Evolutionary conservation across 1,140 invertebrate genomes (phyloP).

Genomic region (Lordiphosa stackelbergi): DNA sequence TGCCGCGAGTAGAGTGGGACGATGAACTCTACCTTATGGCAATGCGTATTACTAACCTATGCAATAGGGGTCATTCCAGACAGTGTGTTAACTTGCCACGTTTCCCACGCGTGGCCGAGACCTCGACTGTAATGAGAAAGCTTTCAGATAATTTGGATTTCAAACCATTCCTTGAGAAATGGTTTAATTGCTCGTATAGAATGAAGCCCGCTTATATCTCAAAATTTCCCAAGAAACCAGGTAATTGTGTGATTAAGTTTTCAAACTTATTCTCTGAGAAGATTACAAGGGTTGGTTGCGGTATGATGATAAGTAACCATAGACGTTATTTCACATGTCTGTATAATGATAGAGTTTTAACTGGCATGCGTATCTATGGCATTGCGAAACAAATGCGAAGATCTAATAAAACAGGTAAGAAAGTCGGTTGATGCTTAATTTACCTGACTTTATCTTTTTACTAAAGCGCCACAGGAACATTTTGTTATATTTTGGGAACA

Average conservation of each 20-base stretch:
- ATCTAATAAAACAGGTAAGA: not conserved
- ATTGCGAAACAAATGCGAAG: not conserved
- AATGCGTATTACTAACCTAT: constrained; percentile 22
- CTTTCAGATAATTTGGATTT: not conserved
- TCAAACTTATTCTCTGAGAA: constrained; percentile 2
- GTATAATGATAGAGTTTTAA: constrained; percentile 1
- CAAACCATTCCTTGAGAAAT: not conserved
- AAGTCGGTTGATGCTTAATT: too few species aligned
- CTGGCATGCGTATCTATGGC: not conserved
- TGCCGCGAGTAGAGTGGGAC: constrained; percentile 3
- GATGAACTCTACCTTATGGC: constrained; percentile 10
- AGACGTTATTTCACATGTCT: not conserved
- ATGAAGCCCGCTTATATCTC: not conserved
- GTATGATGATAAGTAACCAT: not conserved
- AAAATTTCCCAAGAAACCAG: not conserved
- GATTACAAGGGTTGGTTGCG: not conserved
- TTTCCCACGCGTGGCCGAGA: constrained; percentile 14
- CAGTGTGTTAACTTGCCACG: constrained; percentile 16
- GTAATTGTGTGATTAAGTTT: not conserved
- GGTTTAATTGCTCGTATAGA: not conserved
- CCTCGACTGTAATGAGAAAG: not conserved
- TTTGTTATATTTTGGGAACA: too few species aligned
- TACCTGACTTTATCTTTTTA: too few species aligned
- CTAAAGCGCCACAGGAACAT: too few species aligned
- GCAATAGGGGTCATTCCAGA: not conserved